Conservation (phyloP, 2,113 vertebrate species). For the Megalops atlanticus region DNA sequence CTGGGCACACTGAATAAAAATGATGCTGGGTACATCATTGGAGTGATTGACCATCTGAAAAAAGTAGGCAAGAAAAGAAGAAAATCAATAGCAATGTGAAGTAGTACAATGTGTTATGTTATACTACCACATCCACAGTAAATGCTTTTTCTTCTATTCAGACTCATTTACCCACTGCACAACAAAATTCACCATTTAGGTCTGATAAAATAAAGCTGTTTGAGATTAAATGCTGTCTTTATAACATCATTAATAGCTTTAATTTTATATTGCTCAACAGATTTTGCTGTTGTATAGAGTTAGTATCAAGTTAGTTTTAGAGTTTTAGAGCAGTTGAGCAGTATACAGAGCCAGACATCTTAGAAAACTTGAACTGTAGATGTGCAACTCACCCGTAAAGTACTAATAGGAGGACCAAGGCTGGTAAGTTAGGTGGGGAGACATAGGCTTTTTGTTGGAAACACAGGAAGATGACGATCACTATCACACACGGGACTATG, state of each 20-base stretch:
- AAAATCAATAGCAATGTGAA: background rate
- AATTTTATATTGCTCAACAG: background rate
- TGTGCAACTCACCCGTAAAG: slow-evolving; percentile 85
- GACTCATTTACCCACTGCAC: background rate
- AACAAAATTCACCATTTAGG: background rate
- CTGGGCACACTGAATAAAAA: slow-evolving; percentile 96
- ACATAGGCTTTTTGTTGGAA: slow-evolving; percentile 97
- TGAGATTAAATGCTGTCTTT: background rate
- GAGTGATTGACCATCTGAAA: slow-evolving; percentile 90
- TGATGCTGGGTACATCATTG: slow-evolving; percentile 96
- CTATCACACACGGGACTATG: slow-evolving; percentile 83
- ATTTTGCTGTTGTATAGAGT: too few species aligned
- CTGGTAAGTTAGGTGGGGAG: slow-evolving; percentile 88
- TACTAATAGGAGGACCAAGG: slow-evolving; percentile 85
- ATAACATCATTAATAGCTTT: background rate
- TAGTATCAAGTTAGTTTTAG: too few species aligned
- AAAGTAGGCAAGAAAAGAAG: slow-evolving; percentile 15
- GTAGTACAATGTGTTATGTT: background rate
- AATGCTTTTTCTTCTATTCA: background rate
- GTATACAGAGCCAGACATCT: too few species aligned
- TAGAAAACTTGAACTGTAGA: too few species aligned
- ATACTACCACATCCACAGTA: background rate
- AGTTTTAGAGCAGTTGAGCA: too few species aligned
- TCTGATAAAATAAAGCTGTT: background rate
- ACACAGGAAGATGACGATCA: slow-evolving; percentile 94